Percentiles rank a stretch among this genome's conserved stretches.
Evolutionary conservation across 2,113 vertebrate species (phyloP).

Genomic region (Capreolus pygargus): DNA sequence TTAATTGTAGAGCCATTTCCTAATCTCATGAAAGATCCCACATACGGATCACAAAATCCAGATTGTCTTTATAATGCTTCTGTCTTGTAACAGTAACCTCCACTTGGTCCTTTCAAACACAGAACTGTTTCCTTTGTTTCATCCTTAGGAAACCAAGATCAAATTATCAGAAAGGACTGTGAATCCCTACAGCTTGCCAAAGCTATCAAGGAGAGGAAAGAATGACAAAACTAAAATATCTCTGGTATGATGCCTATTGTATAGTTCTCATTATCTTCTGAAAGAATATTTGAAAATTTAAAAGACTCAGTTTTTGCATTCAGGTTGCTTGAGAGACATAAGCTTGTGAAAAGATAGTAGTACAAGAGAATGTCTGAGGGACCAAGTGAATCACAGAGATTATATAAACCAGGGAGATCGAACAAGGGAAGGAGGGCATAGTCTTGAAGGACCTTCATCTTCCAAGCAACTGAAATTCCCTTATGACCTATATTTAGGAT

Average conservation of each 20-base stretch:
- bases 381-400: background rate
- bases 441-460: background rate
- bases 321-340: background rate
- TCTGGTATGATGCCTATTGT: background rate
- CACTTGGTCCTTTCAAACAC: background rate
- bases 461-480: background rate
- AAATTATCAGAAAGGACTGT: background rate
- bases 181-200: background rate
- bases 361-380: background rate
- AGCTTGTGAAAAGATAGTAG: background rate
- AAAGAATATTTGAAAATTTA: background rate
- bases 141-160: background rate
- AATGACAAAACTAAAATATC: background rate
- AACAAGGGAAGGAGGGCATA: rapidly evolving
- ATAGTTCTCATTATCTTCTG: background rate
- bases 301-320: background rate
- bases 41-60: background rate
- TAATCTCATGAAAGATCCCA: background rate
- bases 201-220: background rate
- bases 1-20: background rate
- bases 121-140: background rate
- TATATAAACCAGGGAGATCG: background rate
- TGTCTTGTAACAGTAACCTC: background rate
- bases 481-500: background rate
- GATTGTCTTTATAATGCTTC: background rate